Base-by-base conservation (phyloP, 2,888 invertebrate species). In the Apotomis capreana region DNA sequence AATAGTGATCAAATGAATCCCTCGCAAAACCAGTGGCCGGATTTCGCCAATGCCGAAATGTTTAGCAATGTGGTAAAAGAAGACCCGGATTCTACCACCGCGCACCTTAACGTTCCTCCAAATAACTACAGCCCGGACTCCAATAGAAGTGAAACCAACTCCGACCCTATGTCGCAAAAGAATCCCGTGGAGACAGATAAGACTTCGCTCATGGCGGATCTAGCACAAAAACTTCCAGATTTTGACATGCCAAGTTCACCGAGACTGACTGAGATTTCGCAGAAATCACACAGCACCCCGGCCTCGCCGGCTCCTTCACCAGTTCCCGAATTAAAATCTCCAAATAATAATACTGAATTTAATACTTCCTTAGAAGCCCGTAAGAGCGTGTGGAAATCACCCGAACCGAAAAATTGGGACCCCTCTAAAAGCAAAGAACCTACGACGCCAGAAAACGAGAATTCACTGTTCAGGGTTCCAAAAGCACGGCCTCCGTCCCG, bases 41-140 rank as follows among this genome's bases (percentile, higher is more conserved):
- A 94, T 75, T 94, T 93, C 76, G 84, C 85, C 55, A 89, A 88
- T 70, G 74, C 89, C 4, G 93, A 93, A 81, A 85, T 92, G 61
- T 94, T 94, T 69, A 90, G 84, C 69, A 93, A 94, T 76, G 94
- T 94, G n/a, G 90, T 94, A 0, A 96, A 96, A 83, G 96, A 96
- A 77, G 96, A 96, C 80, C 96, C 96, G 0, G 96, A 96, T 80
- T 96, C 96, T 12, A 96, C 96, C 0, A 96, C 95, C 12, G 94
- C 95, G 65, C 94, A 93, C 85, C 83, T 93, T 54, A 93, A 92
- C 75, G 78, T 89, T 15, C 85, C 91, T 52, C 87, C 90, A 52
- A 94, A 94, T 78, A 92, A 94, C 79, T 94, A 89, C 63, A 94
- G 94, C 76, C 94, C 94, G 37, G 92, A 94, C 77, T 93, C 93